Conservation (phyloP, 2,113 vertebrate species). For the Pelmatolapia mariae region DNA sequence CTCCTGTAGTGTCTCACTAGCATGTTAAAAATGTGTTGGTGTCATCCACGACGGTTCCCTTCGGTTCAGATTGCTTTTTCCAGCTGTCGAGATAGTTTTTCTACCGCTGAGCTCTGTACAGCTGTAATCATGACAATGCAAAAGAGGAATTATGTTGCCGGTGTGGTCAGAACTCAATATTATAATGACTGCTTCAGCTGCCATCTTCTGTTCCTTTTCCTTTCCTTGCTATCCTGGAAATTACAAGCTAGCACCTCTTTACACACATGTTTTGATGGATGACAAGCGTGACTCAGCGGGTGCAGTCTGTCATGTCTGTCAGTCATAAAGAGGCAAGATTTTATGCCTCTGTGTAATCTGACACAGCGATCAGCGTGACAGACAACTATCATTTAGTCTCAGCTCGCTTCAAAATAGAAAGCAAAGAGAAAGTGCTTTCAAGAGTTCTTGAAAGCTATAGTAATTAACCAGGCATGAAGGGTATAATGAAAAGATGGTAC, state of each 20-base stretch:
- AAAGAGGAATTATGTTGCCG: not conserved
- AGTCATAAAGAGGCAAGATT: not conserved
- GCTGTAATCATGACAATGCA: not conserved
- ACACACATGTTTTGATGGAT: not conserved
- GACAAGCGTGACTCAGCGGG: not conserved
- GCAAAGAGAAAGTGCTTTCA: not conserved
- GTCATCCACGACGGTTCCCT: not conserved
- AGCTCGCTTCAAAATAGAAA: not conserved
- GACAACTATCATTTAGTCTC: not conserved
- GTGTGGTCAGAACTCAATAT: not conserved
- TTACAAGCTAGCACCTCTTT: not conserved
- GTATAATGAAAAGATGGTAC: not conserved
- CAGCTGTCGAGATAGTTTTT: not conserved
- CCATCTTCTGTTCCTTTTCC: not conserved
- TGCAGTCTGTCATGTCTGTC: not conserved
- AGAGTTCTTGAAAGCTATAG: not conserved
- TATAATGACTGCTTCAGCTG: not conserved
- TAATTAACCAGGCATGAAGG: not conserved
- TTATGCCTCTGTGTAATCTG: not conserved
- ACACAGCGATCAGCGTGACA: not conserved
- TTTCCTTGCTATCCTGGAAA: not conserved
- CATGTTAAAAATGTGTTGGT: not conserved
- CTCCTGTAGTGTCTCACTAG: not conserved
- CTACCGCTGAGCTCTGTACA: not conserved
- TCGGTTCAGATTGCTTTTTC: not conserved